A percentile compares a stretch with the other conserved stretches of the same genome.
Evolutionary conservation across 2,797 vertebrate species (phyloP).

Genomic region (Echiichthys vipera): DNA sequence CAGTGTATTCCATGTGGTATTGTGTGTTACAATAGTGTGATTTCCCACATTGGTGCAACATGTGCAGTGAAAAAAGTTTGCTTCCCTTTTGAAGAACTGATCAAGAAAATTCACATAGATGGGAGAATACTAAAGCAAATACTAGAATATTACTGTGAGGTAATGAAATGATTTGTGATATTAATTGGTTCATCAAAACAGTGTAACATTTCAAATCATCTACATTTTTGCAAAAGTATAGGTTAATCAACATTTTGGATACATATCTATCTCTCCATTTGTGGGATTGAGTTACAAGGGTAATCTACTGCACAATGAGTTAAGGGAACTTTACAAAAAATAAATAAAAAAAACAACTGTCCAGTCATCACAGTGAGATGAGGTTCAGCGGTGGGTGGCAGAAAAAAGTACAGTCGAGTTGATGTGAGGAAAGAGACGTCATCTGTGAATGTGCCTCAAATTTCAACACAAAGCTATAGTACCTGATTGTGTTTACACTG

Average conservation of each 20-base stretch:
- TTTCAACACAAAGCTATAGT: slow-evolving; percentile 75
- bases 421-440: slow-evolving; percentile 73
- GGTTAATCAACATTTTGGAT: not conserved
- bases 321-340: not conserved
- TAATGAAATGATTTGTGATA: not conserved
- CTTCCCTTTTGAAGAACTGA: not conserved
- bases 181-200: not conserved
- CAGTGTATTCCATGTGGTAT: slow-evolving; percentile 12
- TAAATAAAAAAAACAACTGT: slow-evolving; percentile 16
- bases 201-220: not conserved
- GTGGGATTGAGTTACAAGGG: not conserved
- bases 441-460: slow-evolving; percentile 63
- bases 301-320: not conserved
- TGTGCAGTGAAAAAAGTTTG: not conserved
- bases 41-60: not conserved
- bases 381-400: slow-evolving; percentile 56
- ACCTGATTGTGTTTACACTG: slow-evolving; percentile 84
- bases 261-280: not conserved
- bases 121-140: not conserved
- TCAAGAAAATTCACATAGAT: not conserved
- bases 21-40: slow-evolving; percentile 17
- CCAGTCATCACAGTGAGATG: slow-evolving; percentile 38
- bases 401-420: slow-evolving; percentile 43
- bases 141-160: not conserved
- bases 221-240: not conserved